Percentiles rank a stretch among this genome's conserved stretches.
phyloP scores from a whole-genome alignment of 1,140 invertebrate genomes.

The Penaeus chinensis region DNA sequence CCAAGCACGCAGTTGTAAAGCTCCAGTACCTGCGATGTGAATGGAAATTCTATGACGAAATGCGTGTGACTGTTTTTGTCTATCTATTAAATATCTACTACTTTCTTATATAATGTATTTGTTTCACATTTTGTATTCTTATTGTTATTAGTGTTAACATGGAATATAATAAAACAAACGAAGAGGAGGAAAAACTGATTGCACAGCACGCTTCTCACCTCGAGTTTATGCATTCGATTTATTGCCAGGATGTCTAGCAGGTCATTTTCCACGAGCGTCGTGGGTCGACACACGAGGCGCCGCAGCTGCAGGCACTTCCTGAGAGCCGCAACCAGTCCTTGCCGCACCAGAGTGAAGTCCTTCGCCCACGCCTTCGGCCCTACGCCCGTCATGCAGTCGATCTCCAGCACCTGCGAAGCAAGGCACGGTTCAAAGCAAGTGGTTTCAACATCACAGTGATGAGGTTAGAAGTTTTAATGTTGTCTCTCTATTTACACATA shows the following conservation, averaged over 20 bases:
- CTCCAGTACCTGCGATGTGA: constrained; percentile 50
- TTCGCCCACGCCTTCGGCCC: constrained; percentile 63
- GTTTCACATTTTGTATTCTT: background rate
- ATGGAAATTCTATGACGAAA: no score
- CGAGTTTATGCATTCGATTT: constrained; percentile 50
- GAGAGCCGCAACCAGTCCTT: constrained; percentile 53
- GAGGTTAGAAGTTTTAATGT: no score
- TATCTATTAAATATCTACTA: no score
- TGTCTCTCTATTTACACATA: background rate
- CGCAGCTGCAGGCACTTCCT: constrained; percentile 31
- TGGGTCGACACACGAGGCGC: constrained; percentile 53
- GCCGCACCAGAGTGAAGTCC: constrained; percentile 58
- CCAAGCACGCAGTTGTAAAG: constrained; percentile 62
- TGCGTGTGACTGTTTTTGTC: no score
- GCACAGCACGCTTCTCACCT: constrained; percentile 35
- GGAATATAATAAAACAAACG: background rate
- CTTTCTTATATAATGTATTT: background rate
- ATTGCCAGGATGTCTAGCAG: constrained; percentile 46
- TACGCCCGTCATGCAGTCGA: constrained; percentile 63
- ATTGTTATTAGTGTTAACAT: no score
- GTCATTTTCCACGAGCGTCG: constrained; percentile 58
- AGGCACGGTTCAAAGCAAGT: background rate
- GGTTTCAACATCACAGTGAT: no score
- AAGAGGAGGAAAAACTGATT: background rate
- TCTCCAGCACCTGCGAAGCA: constrained; percentile 44